Base-by-base conservation (phyloP, 2,113 vertebrate genomes). In the Potamarius usumacintae region DNA sequence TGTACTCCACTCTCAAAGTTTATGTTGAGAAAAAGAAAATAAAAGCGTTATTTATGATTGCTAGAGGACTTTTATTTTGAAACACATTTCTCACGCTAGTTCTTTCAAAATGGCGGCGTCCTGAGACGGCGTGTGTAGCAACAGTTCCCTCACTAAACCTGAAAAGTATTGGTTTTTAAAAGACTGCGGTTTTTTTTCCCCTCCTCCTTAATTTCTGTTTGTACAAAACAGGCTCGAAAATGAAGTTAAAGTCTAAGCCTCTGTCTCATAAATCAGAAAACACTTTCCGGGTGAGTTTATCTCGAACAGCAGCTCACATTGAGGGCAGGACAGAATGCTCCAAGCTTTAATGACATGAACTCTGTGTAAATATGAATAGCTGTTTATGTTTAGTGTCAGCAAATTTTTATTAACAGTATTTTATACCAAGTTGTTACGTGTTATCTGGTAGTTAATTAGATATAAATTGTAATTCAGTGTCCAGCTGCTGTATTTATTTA, bases 251-350 rank as follows among this genome's bases (percentile, higher is more conserved):
- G 93, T 92, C 92, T n/a, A 99, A 97, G 79, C 95, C 97, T 2
- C 90, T 96, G 34, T 95, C 96, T 84, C 97, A 97, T 92, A 98
- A 97, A 93, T 94, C 97, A 1, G 96, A 97, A 90, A 99, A 99
- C 90, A 99, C 97, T 0, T 95, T 93, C 92, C 94, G 96, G 96
- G 98, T 99, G 91, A 97, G 96, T 87, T 77, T 53, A 42, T 6
- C 12, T 30, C 25, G 22, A 25, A 4, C 25, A 30, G 34, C 34
- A 81, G 78, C 27, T 60, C 42, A 18, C 30, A 53, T 5, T 55
- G 12, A 83, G 62, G 52, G 22, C 18, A 50, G 9, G 17, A 25
- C 22, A 55, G 50, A 18, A 48, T n/a, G 48, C 25, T 17, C 22
- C 34, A 22, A 50, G 18, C 69, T 85, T 42, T 63, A 25, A 60